Conservation (phyloP, 2,113 vertebrate species). For the Ophiodon elongatus region DNA sequence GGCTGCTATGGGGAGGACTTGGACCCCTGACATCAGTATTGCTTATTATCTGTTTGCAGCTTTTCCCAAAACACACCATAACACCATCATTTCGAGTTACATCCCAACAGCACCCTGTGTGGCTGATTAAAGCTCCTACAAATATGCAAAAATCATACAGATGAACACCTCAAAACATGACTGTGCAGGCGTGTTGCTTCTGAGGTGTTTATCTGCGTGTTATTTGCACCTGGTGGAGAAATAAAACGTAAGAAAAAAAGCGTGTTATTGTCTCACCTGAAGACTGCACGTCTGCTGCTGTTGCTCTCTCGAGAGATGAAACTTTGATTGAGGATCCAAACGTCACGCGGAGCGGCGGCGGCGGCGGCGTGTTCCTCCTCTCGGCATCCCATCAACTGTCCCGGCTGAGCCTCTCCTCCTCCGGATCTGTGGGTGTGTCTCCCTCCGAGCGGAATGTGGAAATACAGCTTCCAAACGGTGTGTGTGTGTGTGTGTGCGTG, state of each 20-base stretch:
- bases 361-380: conserved; percentile 22
- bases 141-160: neutral
- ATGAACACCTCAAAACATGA: too few species aligned
- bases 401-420: conserved; percentile 26
- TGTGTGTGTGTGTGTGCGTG: conserved; percentile 10
- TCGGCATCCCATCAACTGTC: conserved; percentile 55
- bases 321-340: conserved; percentile 18
- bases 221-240: neutral
- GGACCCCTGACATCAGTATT: neutral
- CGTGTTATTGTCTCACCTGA: conserved; percentile 65
- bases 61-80: neutral
- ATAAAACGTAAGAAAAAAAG: neutral
- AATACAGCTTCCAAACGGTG: conserved; percentile 38
- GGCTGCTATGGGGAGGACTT: neutral
- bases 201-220: too few species aligned
- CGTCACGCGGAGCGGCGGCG: neutral
- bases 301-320: conserved; percentile 1
- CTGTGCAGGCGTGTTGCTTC: neutral
- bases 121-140: neutral
- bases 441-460: conserved; percentile 62
- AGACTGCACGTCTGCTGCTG: conserved; percentile 36
- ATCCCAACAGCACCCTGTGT: neutral
- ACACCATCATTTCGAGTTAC: neutral
- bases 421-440: conserved; percentile 62
- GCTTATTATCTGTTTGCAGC: neutral